A percentile compares a stretch with the other conserved stretches of the same genome.
Evolutionary conservation across 2,797 vertebrate genomes (phyloP).

Genomic region (Dendrocincla fuliginosa): DNA sequence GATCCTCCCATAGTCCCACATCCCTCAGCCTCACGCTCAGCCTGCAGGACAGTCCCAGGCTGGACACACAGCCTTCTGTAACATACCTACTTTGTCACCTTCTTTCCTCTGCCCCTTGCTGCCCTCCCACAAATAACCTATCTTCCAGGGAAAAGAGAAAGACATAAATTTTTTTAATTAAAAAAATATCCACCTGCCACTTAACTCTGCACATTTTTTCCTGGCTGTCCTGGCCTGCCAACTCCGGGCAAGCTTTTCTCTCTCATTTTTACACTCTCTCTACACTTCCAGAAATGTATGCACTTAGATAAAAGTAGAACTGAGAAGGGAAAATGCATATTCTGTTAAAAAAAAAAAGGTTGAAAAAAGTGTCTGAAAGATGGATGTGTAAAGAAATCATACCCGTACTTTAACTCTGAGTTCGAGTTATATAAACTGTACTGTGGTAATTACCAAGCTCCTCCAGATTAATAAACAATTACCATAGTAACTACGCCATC

Average conservation of each 20-base stretch:
- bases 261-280: constrained; percentile 58
- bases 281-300: constrained; percentile 59
- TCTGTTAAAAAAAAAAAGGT: constrained; percentile 28
- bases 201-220: constrained; percentile 23
- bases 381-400: constrained; percentile 27
- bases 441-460: constrained; percentile 53
- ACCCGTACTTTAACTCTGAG: background rate
- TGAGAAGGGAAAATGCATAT: constrained; percentile 56
- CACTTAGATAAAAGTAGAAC: constrained; percentile 62
- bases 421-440: constrained; percentile 46
- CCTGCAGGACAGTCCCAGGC: fast-evolving
- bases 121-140: background rate
- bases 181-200: constrained; percentile 3
- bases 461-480: constrained; percentile 72
- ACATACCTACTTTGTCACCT: fast-evolving
- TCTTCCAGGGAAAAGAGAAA: background rate
- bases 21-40: background rate
- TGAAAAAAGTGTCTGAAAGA: constrained; percentile 44
- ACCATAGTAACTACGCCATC: constrained; percentile 46
- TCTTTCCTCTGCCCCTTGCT: background rate
- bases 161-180: background rate
- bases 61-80: background rate
- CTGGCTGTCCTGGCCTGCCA: constrained; percentile 33
- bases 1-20: background rate
- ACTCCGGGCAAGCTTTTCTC: constrained; percentile 28